These are phyloP conservation scores for Clostera curtula DNA, from an alignment of 2,888 invertebrate genomes.

Conservation along the genomic window DNA sequence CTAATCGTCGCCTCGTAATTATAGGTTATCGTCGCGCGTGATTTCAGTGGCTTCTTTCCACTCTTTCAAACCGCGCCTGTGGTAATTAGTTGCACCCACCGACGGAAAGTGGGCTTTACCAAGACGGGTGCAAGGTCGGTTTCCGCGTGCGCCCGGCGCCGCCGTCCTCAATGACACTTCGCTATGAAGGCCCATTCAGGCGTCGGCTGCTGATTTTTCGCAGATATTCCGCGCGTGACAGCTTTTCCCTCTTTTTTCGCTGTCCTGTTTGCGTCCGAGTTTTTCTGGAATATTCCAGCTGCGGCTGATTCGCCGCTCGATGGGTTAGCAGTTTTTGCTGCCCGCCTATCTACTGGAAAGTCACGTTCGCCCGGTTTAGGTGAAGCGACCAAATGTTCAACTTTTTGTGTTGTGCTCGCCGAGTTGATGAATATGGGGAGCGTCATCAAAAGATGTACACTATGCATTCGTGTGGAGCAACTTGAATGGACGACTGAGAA, in stretches of 20 bases:
- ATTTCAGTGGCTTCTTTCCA: conserved; percentile 51
- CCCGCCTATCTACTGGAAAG: conserved; percentile 5
- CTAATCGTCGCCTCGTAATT: conserved; percentile 49
- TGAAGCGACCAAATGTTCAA: too few relatives aligned
- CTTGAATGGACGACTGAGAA: too few relatives aligned
- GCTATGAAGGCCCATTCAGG: conserved; percentile 43
- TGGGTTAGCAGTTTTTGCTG: conserved; percentile 7
- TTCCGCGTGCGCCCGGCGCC: conserved; percentile 14
- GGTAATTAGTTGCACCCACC: conserved; percentile 37
- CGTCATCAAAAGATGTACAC: too few relatives aligned
- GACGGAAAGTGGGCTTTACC: conserved; percentile 17
- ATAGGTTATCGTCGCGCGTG: conserved; percentile 49
- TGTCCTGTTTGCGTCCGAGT: conserved; percentile 11
- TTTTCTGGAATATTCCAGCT: conserved; percentile 19
- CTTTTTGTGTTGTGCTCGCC: too few relatives aligned
- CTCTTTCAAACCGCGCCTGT: conserved; percentile 29
- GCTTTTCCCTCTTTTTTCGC: conserved; percentile 23
- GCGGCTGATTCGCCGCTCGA: conserved; percentile 3
- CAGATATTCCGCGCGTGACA: conserved; percentile 27
- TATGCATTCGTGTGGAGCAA: too few relatives aligned
- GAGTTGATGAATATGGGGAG: too few relatives aligned
- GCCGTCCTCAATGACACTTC: conserved; percentile 40
- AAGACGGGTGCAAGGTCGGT: conserved; percentile 7
- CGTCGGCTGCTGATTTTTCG: conserved; percentile 28
- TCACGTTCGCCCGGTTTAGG: too few relatives aligned